A percentile compares a stretch with the other conserved stretches of the same genome.
Conservation (phyloP, 2,113 vertebrate genomes). For the Pelvicachromis taeniatus region DNA sequence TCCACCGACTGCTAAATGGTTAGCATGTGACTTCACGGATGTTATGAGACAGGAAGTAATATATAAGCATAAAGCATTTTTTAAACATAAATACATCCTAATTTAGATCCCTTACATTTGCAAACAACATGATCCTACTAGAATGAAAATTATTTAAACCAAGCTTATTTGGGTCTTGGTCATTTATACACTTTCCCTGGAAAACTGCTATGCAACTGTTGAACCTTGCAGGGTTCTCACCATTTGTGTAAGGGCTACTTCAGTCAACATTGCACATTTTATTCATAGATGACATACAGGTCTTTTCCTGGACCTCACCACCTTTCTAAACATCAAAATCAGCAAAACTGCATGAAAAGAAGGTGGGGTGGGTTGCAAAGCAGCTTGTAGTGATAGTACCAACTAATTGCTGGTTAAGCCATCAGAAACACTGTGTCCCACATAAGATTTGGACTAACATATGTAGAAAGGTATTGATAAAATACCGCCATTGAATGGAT, state of each 20-base stretch:
- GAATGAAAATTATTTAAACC: not conserved
- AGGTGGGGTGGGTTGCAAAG: not conserved
- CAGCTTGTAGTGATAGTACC: not conserved
- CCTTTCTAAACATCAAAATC: not conserved
- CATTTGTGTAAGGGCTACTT: not conserved
- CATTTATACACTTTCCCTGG: not conserved
- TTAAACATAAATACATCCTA: not conserved
- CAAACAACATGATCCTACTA: not conserved
- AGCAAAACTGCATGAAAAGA: not conserved
- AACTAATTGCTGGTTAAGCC: not conserved
- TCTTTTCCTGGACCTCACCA: not conserved
- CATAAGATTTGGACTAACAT: not conserved
- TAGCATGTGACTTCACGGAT: not conserved
- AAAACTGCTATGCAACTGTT: not conserved
- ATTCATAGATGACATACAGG: not conserved
- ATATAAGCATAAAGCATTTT: not conserved
- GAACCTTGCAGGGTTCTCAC: not conserved
- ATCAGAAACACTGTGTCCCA: not conserved
- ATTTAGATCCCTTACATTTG: not conserved
- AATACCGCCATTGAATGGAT: not conserved
- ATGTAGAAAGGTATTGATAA: not conserved
- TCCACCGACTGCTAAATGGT: not conserved
- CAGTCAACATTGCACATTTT: not conserved
- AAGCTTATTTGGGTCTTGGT: not conserved
- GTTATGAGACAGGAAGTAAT: not conserved